Percentiles rank a stretch among this genome's conserved stretches.
Conservation (phyloP, 2,797 vertebrate genomes). For the Pelodytes ibericus region DNA sequence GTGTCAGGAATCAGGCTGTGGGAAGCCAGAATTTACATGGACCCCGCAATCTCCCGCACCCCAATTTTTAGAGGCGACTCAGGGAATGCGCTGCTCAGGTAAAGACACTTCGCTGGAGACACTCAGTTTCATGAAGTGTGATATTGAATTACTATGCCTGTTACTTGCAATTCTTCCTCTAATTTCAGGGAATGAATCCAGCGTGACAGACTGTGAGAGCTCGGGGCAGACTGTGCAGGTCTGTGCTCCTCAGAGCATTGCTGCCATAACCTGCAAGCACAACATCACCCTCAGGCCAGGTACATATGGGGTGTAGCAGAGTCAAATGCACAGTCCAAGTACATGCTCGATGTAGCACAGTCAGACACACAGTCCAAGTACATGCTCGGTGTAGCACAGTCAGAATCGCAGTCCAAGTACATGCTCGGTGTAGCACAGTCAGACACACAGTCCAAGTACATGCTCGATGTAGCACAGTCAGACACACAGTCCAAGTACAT, state of each 20-base stretch:
- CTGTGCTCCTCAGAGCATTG: conserved; percentile 17
- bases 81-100: conserved; percentile 40
- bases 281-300: conserved; percentile 12
- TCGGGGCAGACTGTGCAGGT: background rate
- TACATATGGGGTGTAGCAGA: background rate
- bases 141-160: too few relatives aligned
- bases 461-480: too few relatives aligned
- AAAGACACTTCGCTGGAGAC: background rate
- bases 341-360: background rate
- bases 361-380: background rate
- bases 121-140: too few relatives aligned
- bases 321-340: background rate
- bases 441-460: too few relatives aligned
- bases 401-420: background rate
- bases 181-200: conserved; percentile 29
- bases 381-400: too few relatives aligned
- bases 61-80: background rate
- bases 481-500: too few relatives aligned
- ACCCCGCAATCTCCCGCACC: background rate
- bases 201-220: conserved; percentile 18
- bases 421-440: too few relatives aligned
- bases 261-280: conserved; percentile 29
- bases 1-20: conserved; percentile 48
- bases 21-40: conserved; percentile 35
- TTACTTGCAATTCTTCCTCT: background rate